A percentile compares a stretch with the other conserved stretches of the same genome.
These are phyloP conservation scores for Escarpia spicata DNA, from an alignment of 2,888 invertebrate species.

Conservation along the genomic window DNA sequence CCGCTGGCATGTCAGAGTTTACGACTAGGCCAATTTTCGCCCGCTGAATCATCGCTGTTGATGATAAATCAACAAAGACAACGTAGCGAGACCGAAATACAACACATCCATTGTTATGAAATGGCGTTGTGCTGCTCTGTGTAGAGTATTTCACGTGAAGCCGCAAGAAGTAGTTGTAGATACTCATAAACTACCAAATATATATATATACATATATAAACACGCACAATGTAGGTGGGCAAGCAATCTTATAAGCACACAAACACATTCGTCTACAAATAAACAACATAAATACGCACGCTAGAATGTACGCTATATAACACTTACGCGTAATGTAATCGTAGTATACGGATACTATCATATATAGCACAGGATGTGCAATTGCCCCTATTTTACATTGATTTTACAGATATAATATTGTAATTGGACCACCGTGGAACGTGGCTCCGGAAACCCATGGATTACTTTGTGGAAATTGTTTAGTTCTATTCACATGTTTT, in stretches of 20 bases:
- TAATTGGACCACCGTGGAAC: too few relatives aligned
- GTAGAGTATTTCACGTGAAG: background rate
- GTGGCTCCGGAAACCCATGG: too few relatives aligned
- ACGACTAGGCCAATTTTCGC: background rate
- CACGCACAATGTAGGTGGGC: background rate
- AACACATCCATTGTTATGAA: background rate
- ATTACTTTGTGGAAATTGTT: too few relatives aligned
- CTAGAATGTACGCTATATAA: background rate
- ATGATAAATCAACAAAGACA: background rate
- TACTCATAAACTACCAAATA: background rate
- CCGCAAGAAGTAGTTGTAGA: background rate
- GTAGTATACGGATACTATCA: too few relatives aligned
- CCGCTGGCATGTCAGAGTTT: background rate
- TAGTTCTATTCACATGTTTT: too few relatives aligned
- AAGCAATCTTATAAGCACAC: background rate
- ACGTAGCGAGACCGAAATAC: background rate
- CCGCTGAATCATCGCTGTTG: slow-evolving; percentile 9
- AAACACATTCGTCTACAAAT: background rate
- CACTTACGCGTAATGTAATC: too few relatives aligned
- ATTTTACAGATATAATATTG: too few relatives aligned
- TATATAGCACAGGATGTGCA: too few relatives aligned
- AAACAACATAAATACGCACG: background rate
- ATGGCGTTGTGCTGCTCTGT: background rate
- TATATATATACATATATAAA: background rate
- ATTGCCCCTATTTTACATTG: too few relatives aligned